Conservation (phyloP, 1,140 invertebrate genomes). For the Temnothorax curvispinosus region DNA sequence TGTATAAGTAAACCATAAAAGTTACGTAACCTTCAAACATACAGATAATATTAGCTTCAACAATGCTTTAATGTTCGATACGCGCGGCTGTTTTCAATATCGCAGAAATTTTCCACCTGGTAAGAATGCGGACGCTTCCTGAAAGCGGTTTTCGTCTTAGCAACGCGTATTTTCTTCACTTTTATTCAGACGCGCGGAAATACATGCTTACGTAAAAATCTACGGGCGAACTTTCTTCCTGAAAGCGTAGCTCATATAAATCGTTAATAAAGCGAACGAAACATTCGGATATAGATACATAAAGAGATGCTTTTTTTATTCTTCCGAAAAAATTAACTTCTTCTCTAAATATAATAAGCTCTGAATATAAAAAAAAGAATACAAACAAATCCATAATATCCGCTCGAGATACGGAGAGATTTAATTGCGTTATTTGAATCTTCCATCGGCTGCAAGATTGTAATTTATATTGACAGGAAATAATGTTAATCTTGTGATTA, state of each 20-base stretch:
- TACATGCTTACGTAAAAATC: slow-evolving; percentile 4
- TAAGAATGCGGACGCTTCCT: slow-evolving; percentile 26
- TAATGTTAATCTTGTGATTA: slow-evolving; percentile 27
- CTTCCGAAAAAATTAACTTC: background rate
- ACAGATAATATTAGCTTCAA: slow-evolving; percentile 1
- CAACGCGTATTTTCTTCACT: background rate
- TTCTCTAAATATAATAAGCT: background rate
- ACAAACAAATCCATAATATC: background rate
- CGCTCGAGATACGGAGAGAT: background rate
- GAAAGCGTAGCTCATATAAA: background rate
- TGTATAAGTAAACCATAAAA: background rate
- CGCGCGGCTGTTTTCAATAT: slow-evolving; percentile 19
- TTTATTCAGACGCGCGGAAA: slow-evolving; percentile 26
- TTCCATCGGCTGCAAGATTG: background rate
- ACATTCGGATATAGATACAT: background rate
- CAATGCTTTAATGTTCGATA: slow-evolving; percentile 11
- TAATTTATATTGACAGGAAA: slow-evolving; percentile 39
- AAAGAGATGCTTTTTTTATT: background rate
- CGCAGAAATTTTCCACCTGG: background rate
- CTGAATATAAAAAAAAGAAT: background rate
- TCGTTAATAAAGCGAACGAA: background rate
- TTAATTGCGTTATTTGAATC: slow-evolving; percentile 1
- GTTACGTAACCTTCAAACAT: background rate
- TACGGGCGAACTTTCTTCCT: slow-evolving; percentile 15
- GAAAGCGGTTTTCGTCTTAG: slow-evolving; percentile 22